Conservation (phyloP, 2,797 vertebrate species). For the Phylloscopus collybita region DNA sequence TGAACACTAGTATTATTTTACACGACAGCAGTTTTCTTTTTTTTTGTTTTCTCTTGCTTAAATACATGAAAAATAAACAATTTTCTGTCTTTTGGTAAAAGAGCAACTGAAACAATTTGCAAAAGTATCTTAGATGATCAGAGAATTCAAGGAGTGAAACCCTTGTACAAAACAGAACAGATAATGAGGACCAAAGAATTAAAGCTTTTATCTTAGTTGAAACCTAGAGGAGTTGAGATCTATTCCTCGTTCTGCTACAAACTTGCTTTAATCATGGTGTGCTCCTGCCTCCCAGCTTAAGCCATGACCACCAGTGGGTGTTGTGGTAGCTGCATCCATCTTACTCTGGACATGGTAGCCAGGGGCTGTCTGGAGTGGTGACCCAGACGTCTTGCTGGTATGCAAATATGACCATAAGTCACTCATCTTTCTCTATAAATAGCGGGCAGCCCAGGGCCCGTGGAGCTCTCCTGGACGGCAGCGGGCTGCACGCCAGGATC, state of each 20-base stretch:
- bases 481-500: background rate
- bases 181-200: background rate
- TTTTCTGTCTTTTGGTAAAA: background rate
- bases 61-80: background rate
- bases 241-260: background rate
- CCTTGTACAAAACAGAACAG: background rate
- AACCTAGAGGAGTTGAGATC: background rate
- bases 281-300: background rate
- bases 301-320: background rate
- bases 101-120: background rate
- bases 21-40: background rate
- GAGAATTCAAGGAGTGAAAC: background rate
- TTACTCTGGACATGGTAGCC: background rate
- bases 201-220: background rate
- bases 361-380: background rate
- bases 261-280: background rate
- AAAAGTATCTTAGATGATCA: background rate
- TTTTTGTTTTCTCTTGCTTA: background rate
- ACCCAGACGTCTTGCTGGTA: background rate
- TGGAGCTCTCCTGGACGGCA: background rate
- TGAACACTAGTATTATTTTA: background rate
- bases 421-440: background rate
- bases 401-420: background rate
- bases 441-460: background rate
- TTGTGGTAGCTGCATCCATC: no score